Evolutionary conservation across 2,797 vertebrate genomes (phyloP).

Genomic region (Hoplostethus atlanticus): DNA sequence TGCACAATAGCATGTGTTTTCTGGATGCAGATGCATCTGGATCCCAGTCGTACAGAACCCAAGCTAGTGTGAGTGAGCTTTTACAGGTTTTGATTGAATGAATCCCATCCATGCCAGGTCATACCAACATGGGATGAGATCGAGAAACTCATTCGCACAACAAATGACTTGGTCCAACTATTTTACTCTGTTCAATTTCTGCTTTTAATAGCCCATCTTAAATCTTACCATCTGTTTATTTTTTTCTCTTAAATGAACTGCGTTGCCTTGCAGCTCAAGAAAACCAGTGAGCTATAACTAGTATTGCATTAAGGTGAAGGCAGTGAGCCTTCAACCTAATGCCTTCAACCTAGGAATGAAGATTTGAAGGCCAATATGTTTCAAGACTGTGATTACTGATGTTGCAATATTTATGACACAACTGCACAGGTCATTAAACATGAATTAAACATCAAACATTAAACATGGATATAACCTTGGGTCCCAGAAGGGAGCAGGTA

Average conservation of each 20-base stretch:
- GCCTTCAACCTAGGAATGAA: not conserved
- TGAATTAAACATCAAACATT: too few relatives aligned
- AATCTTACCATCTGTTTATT: not conserved
- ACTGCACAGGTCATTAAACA: not conserved
- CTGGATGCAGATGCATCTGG: not conserved
- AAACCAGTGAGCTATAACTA: conserved; percentile 2
- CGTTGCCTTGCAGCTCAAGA: not conserved
- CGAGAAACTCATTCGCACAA: not conserved
- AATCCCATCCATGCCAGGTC: not conserved
- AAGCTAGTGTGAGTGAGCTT: not conserved
- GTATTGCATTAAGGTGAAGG: not conserved
- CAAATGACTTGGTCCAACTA: not conserved
- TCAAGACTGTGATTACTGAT: conserved; percentile 2
- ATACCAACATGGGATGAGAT: not conserved
- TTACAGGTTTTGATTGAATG: not conserved
- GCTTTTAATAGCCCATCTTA: conserved; percentile 1
- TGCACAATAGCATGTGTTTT: not conserved
- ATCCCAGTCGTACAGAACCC: not conserved
- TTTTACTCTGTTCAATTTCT: conserved; percentile 4
- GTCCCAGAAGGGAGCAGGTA: not conserved
- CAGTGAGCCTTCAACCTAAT: not conserved
- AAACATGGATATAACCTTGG: too few relatives aligned
- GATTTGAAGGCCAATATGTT: not conserved
- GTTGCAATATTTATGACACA: conserved; percentile 11
- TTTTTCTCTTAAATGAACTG: not conserved